Conservation (phyloP, 2,888 invertebrate genomes). For the Tolmerus cingulatus region DNA sequence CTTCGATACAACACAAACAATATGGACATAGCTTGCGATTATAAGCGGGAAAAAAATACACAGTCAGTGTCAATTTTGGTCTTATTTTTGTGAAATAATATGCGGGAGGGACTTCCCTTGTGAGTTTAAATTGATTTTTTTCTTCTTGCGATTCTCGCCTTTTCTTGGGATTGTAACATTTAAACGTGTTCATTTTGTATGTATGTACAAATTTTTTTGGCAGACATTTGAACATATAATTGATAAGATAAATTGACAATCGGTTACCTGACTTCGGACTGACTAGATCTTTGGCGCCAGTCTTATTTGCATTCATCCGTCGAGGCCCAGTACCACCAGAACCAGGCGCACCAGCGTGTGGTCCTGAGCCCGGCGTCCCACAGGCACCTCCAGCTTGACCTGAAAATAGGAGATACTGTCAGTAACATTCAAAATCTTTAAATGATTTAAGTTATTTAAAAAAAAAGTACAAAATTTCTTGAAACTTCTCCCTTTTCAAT, state of each 20-base stretch:
- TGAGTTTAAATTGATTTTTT: background rate
- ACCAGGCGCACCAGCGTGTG: slow-evolving; percentile 61
- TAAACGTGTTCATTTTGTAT: slow-evolving; percentile 10
- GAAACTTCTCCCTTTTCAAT: background rate
- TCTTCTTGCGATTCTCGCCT: slow-evolving; percentile 1
- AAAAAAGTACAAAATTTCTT: background rate
- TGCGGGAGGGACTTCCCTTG: background rate
- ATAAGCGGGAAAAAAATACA: slow-evolving; percentile 22
- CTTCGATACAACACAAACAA: slow-evolving; percentile 12
- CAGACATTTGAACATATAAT: slow-evolving; percentile 1
- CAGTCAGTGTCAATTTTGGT: background rate
- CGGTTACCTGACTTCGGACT: slow-evolving; percentile 63
- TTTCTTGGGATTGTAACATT: background rate
- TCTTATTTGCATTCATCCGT: slow-evolving; percentile 63
- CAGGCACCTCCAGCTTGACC: slow-evolving; percentile 61
- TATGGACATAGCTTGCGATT: slow-evolving; percentile 9
- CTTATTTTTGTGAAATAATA: background rate
- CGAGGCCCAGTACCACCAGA: slow-evolving; percentile 63
- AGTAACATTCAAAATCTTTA: background rate
- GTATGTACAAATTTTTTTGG: slow-evolving; percentile 5
- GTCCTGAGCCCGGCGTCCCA: slow-evolving; percentile 63
- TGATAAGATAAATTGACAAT: background rate
- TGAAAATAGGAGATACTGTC: slow-evolving; percentile 46
- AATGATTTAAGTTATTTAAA: background rate
- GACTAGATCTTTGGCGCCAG: slow-evolving; percentile 61